These are phyloP conservation scores for Orthosia gracilis DNA, from an alignment of 2,888 invertebrate genomes.

Conservation along the genomic window DNA sequence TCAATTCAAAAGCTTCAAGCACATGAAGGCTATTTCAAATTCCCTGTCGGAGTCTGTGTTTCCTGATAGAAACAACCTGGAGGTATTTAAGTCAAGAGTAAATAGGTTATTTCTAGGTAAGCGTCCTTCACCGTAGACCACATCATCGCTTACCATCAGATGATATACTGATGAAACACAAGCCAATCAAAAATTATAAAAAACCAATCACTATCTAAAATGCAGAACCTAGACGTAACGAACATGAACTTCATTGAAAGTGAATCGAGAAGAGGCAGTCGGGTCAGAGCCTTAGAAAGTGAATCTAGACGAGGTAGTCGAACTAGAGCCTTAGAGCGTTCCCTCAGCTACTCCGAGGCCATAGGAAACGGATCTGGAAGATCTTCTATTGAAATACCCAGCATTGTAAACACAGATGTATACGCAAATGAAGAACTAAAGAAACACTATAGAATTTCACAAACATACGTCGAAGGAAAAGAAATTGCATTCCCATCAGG, in stretches of 20 bases:
- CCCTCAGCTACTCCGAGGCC: conserved; percentile 87
- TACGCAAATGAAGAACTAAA: conserved; percentile 87
- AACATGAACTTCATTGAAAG: conserved; percentile 68
- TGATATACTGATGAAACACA: no score
- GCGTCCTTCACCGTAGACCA: no score
- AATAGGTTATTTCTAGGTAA: no score
- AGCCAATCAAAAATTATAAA: no score
- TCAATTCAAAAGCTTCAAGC: neutral
- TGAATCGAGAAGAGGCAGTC: conserved; percentile 79
- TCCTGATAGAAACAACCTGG: no score
- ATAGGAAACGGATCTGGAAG: conserved; percentile 82
- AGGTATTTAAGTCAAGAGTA: no score
- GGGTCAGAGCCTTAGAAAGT: conserved; percentile 75
- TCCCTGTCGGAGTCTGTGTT: no score
- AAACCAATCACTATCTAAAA: neutral
- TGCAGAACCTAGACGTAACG: conserved; percentile 34
- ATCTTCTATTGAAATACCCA: conserved; percentile 86
- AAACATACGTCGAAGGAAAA: conserved; percentile 87
- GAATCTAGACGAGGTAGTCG: conserved; percentile 80
- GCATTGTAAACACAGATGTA: conserved; percentile 83
- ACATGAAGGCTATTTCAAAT: neutral
- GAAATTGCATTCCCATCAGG: conserved; percentile 81
- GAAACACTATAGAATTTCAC: conserved; percentile 86
- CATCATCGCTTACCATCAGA: no score
- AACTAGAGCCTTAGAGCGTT: conserved; percentile 82